Evolutionary conservation across 2,113 vertebrate genomes (phyloP).

Genomic region (Notarius lentiginosus): DNA sequence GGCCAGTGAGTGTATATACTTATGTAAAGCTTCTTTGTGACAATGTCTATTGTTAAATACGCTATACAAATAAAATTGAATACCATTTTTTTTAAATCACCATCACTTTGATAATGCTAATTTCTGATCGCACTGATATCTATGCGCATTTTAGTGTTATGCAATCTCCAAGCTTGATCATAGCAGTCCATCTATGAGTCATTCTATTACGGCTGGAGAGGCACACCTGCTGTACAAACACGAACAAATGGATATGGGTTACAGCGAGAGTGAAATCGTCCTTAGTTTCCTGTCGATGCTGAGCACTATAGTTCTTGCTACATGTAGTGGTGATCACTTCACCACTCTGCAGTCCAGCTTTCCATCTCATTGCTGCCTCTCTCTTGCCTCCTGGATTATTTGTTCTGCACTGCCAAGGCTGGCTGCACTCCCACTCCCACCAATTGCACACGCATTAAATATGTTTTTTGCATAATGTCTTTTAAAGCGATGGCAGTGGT

Average conservation of each 20-base stretch:
- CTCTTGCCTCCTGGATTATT: background rate
- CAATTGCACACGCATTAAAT: background rate
- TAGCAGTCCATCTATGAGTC: background rate
- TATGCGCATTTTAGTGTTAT: background rate
- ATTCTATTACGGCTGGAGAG: background rate
- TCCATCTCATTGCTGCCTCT: background rate
- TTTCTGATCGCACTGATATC: background rate
- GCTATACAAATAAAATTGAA: no score
- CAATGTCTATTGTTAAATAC: no score
- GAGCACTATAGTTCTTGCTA: background rate
- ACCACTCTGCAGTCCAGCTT: background rate
- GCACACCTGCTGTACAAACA: background rate
- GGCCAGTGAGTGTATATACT: no score
- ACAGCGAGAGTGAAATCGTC: background rate
- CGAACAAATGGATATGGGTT: background rate
- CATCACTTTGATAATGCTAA: background rate
- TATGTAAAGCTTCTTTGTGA: no score
- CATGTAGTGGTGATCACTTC: slow-evolving; percentile 2
- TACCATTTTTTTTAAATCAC: background rate
- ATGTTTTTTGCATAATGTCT: slow-evolving; percentile 15
- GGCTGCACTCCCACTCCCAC: slow-evolving; percentile 3
- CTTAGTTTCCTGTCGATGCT: background rate
- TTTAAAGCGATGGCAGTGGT: background rate
- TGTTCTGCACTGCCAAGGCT: background rate
- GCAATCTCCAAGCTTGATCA: background rate